These are phyloP conservation scores for Uromys caudimaculatus DNA, from an alignment of 2,797 vertebrate genomes.

Conservation along the genomic window DNA sequence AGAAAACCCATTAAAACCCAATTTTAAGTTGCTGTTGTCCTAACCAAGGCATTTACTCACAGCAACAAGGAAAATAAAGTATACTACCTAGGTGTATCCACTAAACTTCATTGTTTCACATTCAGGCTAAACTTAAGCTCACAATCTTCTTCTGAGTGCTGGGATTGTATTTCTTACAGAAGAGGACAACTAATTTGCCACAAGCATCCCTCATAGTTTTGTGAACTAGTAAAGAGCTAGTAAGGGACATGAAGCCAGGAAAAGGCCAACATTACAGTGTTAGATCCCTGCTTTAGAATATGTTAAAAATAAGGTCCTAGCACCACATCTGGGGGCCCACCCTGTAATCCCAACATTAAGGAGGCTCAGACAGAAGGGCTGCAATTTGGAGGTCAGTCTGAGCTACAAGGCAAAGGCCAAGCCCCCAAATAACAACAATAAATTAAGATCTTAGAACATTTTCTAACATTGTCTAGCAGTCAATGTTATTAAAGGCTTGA, in stretches of 20 bases:
- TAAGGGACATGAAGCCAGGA: not conserved
- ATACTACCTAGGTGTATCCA: not conserved
- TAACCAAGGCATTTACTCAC: not conserved
- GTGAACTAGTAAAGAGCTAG: not conserved
- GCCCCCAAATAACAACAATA: not conserved
- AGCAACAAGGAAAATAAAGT: not conserved
- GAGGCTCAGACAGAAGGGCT: not conserved
- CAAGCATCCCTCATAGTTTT: conserved; percentile 27
- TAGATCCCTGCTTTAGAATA: not conserved
- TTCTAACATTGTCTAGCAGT: not conserved
- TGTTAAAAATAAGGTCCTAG: not conserved
- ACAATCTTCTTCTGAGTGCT: not conserved
- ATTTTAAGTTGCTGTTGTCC: not conserved
- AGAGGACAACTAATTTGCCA: not conserved
- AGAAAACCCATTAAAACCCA: not conserved
- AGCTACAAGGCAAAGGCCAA: not conserved
- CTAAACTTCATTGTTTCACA: not conserved
- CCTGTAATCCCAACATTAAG: not conserved
- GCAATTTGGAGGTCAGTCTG: not conserved
- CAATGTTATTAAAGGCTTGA: not conserved
- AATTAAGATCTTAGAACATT: not conserved
- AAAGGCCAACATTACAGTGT: not conserved
- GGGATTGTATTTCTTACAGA: not conserved
- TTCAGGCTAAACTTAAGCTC: not conserved
- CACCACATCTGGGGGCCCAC: not conserved